Base-by-base conservation (phyloP, 35 echinoderm and acorn worm species). In the Heliocidaris tuberculata region DNA sequence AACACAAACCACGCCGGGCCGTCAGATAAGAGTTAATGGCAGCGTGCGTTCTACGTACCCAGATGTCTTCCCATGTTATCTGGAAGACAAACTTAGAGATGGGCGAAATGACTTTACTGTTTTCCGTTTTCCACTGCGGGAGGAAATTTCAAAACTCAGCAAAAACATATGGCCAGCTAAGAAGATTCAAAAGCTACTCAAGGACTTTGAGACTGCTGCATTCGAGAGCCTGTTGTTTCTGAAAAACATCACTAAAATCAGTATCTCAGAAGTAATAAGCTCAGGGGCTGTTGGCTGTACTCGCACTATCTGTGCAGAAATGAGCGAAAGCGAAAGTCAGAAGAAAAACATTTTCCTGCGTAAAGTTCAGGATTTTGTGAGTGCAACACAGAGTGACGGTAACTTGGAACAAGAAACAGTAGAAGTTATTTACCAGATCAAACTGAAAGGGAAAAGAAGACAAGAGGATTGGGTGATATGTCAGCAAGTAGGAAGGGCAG, bases 71-170 rank as follows among this genome's bases (percentile, higher is more conserved):
- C 49, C 71, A 11, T 94, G 97, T 24, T 97, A 97, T 60, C 78
- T 96, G 21, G 61, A 91, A 31, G 60, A 70, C 0, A 24, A 21
- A 70, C 60, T 70, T 27, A 6, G 17, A 70, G 19, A 27, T 19
- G 60, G 60, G 21, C 35, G 60, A 2, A 90, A 61, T 31, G 60
- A 86, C 5, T 85, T 61, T 52, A 97, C 98, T 9, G 42, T 99
- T 86, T 99, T 99, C 47, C 91, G 98, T 9, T 97, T 99, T 87
- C 98, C 98, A 50, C 90, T 99, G 16, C 86, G 98, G 16, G 88
- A 60, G 11, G 54, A 17, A 30, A 9, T 16, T 92, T 94, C 60
- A 49, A 88, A 96, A 85, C 54, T 97, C 56, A 87, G 95, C 85
- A 9, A 30, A 4, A 48, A 94, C n/a, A 32, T 30, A 35, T 97